phyloP scores from a whole-genome alignment of 1,140 invertebrate species.

The Penaeus vannamei region DNA sequence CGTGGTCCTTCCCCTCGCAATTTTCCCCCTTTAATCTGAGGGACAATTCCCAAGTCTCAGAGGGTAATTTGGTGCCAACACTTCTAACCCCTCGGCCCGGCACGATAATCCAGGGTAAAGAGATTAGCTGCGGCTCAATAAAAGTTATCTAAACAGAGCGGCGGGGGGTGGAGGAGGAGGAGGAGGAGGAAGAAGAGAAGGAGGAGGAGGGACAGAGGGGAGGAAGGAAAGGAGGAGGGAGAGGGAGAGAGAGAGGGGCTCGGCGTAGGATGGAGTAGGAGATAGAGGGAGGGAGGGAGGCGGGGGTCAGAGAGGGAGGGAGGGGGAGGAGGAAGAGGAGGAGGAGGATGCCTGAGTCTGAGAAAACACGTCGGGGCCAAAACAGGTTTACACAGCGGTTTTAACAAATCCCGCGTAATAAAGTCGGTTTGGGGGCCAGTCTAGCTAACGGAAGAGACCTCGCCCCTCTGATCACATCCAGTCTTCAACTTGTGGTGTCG shows the following conservation, averaged over 20 bases:
- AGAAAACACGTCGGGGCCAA: slow-evolving; percentile 65
- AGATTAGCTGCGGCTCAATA: slow-evolving; percentile 67
- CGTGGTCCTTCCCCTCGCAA: slow-evolving; percentile 64
- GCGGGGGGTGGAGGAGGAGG: slow-evolving; percentile 20
- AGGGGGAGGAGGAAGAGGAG: background rate
- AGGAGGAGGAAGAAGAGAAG: background rate
- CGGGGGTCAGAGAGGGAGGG: background rate
- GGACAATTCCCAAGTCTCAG: slow-evolving; percentile 68
- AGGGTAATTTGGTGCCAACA: slow-evolving; percentile 68
- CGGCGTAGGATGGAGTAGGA: background rate
- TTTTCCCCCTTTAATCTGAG: slow-evolving; percentile 66
- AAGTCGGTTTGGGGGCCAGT: slow-evolving; percentile 50
- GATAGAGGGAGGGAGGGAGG: background rate
- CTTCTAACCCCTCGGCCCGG: slow-evolving; percentile 67
- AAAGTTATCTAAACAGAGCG: slow-evolving; percentile 67
- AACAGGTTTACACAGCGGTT: slow-evolving; percentile 67
- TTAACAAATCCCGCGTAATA: slow-evolving; percentile 66
- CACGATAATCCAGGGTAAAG: slow-evolving; percentile 67
- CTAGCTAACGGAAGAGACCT: slow-evolving; percentile 44
- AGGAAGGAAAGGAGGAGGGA: background rate
- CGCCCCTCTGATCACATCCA: slow-evolving; percentile 55
- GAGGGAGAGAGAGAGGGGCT: slow-evolving; percentile 3
- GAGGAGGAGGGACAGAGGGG: background rate
- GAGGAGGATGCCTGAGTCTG: slow-evolving; percentile 45
- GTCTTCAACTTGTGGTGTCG: slow-evolving; percentile 51